These are phyloP conservation scores for Leucania comma DNA, from an alignment of 2,888 invertebrate genomes.

Conservation along the genomic window DNA sequence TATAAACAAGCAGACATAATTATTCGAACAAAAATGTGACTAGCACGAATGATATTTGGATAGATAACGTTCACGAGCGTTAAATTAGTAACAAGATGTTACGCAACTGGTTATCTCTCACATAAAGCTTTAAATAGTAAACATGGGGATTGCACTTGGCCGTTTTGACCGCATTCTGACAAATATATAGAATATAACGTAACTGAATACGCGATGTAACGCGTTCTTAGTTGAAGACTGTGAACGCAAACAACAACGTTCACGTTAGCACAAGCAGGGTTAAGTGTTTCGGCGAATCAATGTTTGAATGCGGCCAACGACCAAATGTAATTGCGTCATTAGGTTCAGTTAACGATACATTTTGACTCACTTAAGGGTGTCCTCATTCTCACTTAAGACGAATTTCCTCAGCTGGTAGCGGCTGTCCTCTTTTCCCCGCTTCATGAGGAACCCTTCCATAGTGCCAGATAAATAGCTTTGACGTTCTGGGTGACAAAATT, in stretches of 20 bases:
- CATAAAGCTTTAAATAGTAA: constrained; percentile 56
- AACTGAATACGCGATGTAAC: constrained; percentile 32
- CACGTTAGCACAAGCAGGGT: constrained; percentile 55
- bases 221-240: constrained; percentile 35
- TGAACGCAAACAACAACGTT: constrained; percentile 41
- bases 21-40: constrained; percentile 40
- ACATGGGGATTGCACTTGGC: constrained; percentile 55
- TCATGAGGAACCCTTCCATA: constrained; percentile 97
- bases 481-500: constrained; percentile 95
- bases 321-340: constrained; percentile 64
- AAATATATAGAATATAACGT: constrained; percentile 27
- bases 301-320: constrained; percentile 64
- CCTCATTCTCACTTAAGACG: constrained; percentile 95
- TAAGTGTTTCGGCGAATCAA: constrained; percentile 63
- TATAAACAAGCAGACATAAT: constrained; percentile 42
- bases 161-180: constrained; percentile 60
- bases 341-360: constrained; percentile 61
- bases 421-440: constrained; percentile 96
- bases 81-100: constrained; percentile 61
- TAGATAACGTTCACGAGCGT: constrained; percentile 39
- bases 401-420: constrained; percentile 96
- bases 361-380: constrained; percentile 92
- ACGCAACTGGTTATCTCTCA: constrained; percentile 56
- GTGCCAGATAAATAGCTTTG: constrained; percentile 95
- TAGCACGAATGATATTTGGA: constrained; percentile 40